Evolutionary conservation across 2,888 invertebrate genomes (phyloP).

Genomic region (Odontothrips loti): DNA sequence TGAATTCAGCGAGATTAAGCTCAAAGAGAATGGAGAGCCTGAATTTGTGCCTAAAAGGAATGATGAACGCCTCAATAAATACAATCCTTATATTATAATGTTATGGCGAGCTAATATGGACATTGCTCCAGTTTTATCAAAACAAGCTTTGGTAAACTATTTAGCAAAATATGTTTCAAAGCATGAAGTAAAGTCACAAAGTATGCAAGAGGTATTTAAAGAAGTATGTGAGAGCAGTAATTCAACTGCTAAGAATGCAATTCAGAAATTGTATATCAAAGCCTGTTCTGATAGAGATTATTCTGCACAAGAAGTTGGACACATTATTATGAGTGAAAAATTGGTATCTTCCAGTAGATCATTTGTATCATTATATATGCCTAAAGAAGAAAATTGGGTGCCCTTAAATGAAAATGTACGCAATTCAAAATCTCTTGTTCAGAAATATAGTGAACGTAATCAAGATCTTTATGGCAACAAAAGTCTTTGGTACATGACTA

Average conservation of each 20-base stretch:
- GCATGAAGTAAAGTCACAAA: neutral
- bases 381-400: neutral
- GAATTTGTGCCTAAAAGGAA: neutral
- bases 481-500: neutral
- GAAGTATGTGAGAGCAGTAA: neutral
- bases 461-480: neutral
- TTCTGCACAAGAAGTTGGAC: slow-evolving; percentile 10
- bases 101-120: slow-evolving; percentile 2
- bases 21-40: neutral
- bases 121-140: neutral
- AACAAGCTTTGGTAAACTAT: neutral
- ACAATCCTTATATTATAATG: slow-evolving; percentile 6
- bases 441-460: neutral
- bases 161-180: neutral
- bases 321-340: slow-evolving; percentile 14
- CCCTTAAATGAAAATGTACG: neutral
- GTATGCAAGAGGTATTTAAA: neutral
- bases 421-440: neutral
- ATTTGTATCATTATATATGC: neutral
- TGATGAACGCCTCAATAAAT: neutral
- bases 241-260: neutral
- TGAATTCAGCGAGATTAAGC: neutral
- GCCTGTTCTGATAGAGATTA: neutral
- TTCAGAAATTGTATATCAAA: neutral
- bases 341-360: neutral